phyloP scores from a whole-genome alignment of 1,140 invertebrate species.

The Magallana ariakensis region DNA sequence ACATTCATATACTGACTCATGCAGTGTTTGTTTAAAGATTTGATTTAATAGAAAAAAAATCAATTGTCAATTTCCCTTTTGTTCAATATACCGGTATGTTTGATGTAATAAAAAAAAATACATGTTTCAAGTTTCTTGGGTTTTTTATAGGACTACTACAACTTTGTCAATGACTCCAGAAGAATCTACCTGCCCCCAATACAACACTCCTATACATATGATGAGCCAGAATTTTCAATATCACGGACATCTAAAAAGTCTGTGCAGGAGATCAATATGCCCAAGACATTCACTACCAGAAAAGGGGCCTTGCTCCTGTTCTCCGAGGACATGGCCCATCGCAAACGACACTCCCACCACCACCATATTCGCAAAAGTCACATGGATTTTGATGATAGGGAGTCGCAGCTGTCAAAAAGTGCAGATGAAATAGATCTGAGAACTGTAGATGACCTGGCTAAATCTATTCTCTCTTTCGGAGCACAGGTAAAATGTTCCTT shows the following conservation, averaged over 20 bases:
- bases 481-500: conserved; percentile 56
- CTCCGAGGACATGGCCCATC: conserved; percentile 76
- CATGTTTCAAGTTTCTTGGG: background rate
- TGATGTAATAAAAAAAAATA: too few species aligned
- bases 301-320: conserved; percentile 79
- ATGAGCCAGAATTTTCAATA: conserved; percentile 47
- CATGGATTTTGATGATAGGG: conserved; percentile 41
- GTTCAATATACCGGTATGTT: too few species aligned
- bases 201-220: conserved; percentile 54
- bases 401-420: conserved; percentile 45
- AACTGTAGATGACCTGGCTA: conserved; percentile 78
- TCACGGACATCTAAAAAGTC: conserved; percentile 45
- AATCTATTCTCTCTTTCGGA: conserved; percentile 78
- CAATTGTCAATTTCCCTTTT: too few species aligned
- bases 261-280: conserved; percentile 66
- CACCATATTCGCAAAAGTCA: conserved; percentile 35
- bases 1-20: too few species aligned
- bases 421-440: conserved; percentile 57
- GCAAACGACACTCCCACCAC: conserved; percentile 39
- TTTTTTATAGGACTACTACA: conserved; percentile 76
- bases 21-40: too few species aligned
- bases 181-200: conserved; percentile 66
- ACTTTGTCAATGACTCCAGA: conserved; percentile 70
- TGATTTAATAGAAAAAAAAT: too few species aligned
- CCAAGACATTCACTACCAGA: conserved; percentile 79